These are phyloP conservation scores for Bombus confusus DNA, from an alignment of 1,140 invertebrate species.

Conservation along the genomic window DNA sequence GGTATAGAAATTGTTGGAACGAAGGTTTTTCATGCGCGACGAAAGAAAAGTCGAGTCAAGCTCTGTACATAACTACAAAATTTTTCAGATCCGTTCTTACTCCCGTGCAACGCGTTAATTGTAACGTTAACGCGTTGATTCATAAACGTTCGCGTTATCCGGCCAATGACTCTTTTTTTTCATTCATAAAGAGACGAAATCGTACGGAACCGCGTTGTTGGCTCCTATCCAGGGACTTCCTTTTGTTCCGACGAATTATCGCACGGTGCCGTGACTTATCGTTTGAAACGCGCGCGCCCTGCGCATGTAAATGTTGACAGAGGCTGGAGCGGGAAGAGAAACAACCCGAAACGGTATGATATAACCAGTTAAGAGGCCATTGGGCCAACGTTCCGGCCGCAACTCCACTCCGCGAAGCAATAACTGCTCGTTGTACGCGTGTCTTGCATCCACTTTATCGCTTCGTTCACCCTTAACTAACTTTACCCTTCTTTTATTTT, in stretches of 20 bases:
- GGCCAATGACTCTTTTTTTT: too few relatives aligned
- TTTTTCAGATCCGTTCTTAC: background rate
- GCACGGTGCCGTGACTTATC: slow-evolving; percentile 43
- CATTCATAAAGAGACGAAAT: background rate
- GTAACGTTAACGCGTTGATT: too few relatives aligned
- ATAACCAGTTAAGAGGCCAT: slow-evolving; percentile 67
- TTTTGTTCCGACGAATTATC: slow-evolving; percentile 34
- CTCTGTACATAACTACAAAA: background rate
- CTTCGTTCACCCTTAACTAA: slow-evolving; percentile 14
- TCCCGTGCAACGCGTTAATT: background rate
- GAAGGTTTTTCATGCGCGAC: too few relatives aligned
- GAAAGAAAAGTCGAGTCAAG: background rate
- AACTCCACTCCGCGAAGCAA: slow-evolving; percentile 40
- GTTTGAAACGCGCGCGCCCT: slow-evolving; percentile 22
- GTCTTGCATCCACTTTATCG: slow-evolving; percentile 21
- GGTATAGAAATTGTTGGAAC: background rate
- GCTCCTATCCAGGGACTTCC: background rate
- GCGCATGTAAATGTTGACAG: slow-evolving; percentile 56
- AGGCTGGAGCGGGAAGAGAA: slow-evolving; percentile 53
- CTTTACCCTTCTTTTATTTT: slow-evolving; percentile 3
- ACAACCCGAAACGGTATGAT: slow-evolving; percentile 62
- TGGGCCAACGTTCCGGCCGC: slow-evolving; percentile 55
- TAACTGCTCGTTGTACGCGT: slow-evolving; percentile 26
- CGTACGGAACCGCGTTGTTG: background rate
- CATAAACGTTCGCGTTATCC: background rate